Evolutionary conservation across 2,888 invertebrate genomes (phyloP).

Genomic region (Melanargia galathea): DNA sequence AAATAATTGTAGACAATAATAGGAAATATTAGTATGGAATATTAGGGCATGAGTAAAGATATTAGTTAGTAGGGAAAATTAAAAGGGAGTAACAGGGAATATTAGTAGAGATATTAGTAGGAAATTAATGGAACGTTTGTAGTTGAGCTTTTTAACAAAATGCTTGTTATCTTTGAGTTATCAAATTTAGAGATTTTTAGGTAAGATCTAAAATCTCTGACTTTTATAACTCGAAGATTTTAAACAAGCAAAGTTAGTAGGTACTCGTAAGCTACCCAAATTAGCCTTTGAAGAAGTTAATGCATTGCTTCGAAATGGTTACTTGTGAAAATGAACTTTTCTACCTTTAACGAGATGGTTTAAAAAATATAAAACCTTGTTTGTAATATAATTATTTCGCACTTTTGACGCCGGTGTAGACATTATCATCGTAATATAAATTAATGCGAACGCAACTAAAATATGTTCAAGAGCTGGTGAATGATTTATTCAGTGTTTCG

Average conservation of each 20-base stretch:
- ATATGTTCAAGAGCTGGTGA: conserved; percentile 19
- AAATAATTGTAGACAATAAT: no score
- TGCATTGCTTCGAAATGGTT: conserved; percentile 24
- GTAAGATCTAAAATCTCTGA: no score
- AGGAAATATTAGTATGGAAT: no score
- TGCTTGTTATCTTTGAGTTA: not conserved
- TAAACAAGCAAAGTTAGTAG: not conserved
- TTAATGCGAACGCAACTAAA: conserved; percentile 39
- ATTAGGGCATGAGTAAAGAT: no score
- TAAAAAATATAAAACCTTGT: conserved; percentile 32
- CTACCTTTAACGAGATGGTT: conserved; percentile 32
- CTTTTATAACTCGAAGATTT: not conserved
- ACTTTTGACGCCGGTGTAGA: conserved; percentile 37
- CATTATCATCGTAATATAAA: conserved; percentile 39
- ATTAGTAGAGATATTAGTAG: no score
- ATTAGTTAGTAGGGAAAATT: no score
- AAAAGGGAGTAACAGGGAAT: no score
- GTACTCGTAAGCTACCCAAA: not conserved
- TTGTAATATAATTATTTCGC: conserved; percentile 35
- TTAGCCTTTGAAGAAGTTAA: conserved; percentile 9
- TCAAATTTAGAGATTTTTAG: not conserved
- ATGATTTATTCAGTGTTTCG: not conserved
- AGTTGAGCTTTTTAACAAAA: no score
- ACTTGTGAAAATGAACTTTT: conserved; percentile 26
- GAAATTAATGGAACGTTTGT: no score